phyloP scores from a whole-genome alignment of 2,888 invertebrate genomes.

The Hesperia comma region DNA sequence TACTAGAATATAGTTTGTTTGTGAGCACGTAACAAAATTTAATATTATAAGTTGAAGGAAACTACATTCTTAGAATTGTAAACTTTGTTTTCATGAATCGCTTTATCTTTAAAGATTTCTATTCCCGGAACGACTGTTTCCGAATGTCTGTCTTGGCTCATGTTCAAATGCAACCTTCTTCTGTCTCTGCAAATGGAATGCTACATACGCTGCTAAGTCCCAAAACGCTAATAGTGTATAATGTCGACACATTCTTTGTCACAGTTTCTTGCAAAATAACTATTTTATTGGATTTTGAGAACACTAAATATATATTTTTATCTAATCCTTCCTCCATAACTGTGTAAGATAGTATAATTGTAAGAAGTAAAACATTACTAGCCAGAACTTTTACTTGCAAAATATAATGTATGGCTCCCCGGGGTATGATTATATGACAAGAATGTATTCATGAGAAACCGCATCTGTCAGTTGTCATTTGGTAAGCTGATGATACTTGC shows the following conservation, averaged over 20 bases:
- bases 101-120: not conserved
- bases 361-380: too few species aligned
- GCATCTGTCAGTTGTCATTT: too few species aligned
- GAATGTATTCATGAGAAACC: too few species aligned
- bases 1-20: slow-evolving; percentile 50
- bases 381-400: too few species aligned
- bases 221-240: slow-evolving; percentile 3
- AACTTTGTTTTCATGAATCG: slow-evolving; percentile 7
- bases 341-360: too few species aligned
- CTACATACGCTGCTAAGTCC: slow-evolving; percentile 45
- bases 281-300: not conserved
- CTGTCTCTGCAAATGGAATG: slow-evolving; percentile 48
- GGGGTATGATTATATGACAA: too few species aligned
- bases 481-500: too few species aligned
- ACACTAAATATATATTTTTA: not conserved
- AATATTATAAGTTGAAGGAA: not conserved
- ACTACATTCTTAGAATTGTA: not conserved
- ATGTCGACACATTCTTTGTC: not conserved
- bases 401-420: too few species aligned
- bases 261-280: not conserved
- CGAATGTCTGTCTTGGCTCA: slow-evolving; percentile 55
- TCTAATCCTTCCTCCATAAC: too few species aligned
- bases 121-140: slow-evolving; percentile 42
- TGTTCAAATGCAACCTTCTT: slow-evolving; percentile 56
- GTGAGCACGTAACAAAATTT: slow-evolving; percentile 14